Evolutionary conservation across 2,113 vertebrate species (phyloP).

Genomic region (Triplophysa rosa): DNA sequence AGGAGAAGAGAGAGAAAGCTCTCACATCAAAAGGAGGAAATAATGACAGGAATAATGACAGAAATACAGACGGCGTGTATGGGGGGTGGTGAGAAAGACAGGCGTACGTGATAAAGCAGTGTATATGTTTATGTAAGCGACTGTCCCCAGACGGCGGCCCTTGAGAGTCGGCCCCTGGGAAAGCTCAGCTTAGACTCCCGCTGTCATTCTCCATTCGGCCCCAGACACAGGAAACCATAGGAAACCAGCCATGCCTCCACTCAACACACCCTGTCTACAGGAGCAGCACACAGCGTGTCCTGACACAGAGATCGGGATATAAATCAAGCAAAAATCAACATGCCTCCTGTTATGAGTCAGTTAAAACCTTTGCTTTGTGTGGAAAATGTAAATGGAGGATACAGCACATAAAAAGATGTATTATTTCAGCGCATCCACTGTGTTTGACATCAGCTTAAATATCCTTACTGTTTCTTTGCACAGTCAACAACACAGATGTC

Average conservation of each 20-base stretch:
- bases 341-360: conserved; percentile 19
- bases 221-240: conserved; percentile 48
- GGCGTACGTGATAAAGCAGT: conserved; percentile 59
- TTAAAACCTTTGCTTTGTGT: conserved; percentile 24
- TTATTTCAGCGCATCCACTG: conserved; percentile 18
- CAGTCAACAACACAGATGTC: not conserved
- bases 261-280: conserved; percentile 20
- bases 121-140: conserved; percentile 74
- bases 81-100: conserved; percentile 46
- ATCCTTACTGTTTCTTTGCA: conserved; percentile 16
- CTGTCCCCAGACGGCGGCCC: conserved; percentile 64
- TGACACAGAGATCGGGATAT: not conserved
- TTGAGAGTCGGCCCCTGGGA: conserved; percentile 70
- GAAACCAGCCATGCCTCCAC: conserved; percentile 43
- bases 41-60: conserved; percentile 80
- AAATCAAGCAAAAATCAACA: conserved; percentile 26
- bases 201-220: conserved; percentile 62
- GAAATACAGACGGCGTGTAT: conserved; percentile 59
- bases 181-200: conserved; percentile 67
- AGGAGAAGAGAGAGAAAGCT: conserved; percentile 60
- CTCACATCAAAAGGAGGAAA: conserved; percentile 76
- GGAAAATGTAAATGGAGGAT: conserved; percentile 28
- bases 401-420: conserved; percentile 23
- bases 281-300: conserved; percentile 16
- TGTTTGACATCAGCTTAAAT: conserved; percentile 29